Base-by-base conservation (phyloP, 2,797 vertebrate species). In the Sternarchorhynchus goeldii region DNA sequence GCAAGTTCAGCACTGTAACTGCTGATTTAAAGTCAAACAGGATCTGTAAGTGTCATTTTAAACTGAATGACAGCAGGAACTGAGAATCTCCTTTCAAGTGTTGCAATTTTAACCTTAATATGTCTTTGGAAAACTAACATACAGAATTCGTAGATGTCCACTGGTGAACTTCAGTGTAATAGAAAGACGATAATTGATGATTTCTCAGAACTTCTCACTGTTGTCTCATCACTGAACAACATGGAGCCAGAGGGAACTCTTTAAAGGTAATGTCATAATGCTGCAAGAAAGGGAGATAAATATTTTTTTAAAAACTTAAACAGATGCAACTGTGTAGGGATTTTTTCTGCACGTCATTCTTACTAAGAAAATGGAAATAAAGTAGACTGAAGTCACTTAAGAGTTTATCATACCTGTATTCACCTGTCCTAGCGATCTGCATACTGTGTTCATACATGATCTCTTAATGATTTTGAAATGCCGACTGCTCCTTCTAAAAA, bases 101-200 rank as follows among this genome's bases (percentile, higher is more conserved):
- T 67, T 68, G 20, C 50, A 3, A 29, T 45, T 68, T 41, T 50
- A 7, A 29, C 66, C 25, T 56, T 41, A 18, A 56, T 62, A 57
- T 64, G 10, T n/a, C 41, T 63, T 71, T 62, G 57, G 58, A 31
- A 77, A 63, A 70, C n/a, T 31, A 70, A 55, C 56, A 16, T 53
- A 53, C 21, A 68, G 12, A 16, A 29, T 25, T 4, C 10, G 16
- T 29, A 93, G 93, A 94, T 88, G n/a, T 14, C 32, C 67, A 36
- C 64, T 55, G 67, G 8, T 71, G 66, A 66, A 62, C 17, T 70
- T 3, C 39, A 55, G 17, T 78, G 8, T 20, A 41, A 63, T 34
- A 50, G 36, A 58, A 20, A 59, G 34, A 63, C 5, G 25, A 25
- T 25, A 25, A 68, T 45, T 62, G 25, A 25, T 34, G 21, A 53